These are phyloP conservation scores for Origma solitaria DNA, from an alignment of 2,113 vertebrate species.

Conservation along the genomic window DNA sequence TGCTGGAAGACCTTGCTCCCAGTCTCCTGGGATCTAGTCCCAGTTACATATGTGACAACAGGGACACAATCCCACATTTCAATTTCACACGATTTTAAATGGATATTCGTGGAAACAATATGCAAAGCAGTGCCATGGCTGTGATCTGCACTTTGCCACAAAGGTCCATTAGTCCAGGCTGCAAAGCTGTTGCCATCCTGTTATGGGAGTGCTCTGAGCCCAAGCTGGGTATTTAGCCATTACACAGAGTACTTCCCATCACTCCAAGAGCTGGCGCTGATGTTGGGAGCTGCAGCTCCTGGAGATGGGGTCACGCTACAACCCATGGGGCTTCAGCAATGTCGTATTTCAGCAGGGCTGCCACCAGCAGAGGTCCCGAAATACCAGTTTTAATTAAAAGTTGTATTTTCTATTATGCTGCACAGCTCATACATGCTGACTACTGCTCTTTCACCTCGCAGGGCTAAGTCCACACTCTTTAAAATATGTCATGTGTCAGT, in stretches of 20 bases:
- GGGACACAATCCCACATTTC: background rate
- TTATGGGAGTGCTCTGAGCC: background rate
- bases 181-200: background rate
- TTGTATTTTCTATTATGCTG: constrained; percentile 11
- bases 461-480: background rate
- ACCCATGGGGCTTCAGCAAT: background rate
- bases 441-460: background rate
- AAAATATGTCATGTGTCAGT: constrained; percentile 8
- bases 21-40: background rate
- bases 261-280: background rate
- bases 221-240: background rate
- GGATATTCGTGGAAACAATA: background rate
- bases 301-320: background rate
- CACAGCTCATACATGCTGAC: constrained; percentile 9
- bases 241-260: background rate
- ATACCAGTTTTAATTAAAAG: constrained; percentile 62
- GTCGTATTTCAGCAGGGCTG: constrained; percentile 4
- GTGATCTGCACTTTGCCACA: background rate
- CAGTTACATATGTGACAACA: background rate
- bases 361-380: constrained; percentile 41
- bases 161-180: background rate
- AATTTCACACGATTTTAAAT: background rate
- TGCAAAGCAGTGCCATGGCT: background rate
- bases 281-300: background rate
- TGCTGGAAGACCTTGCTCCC: background rate